These are phyloP conservation scores for Characodon lateralis DNA, from an alignment of 2,797 vertebrate genomes.

Conservation along the genomic window DNA sequence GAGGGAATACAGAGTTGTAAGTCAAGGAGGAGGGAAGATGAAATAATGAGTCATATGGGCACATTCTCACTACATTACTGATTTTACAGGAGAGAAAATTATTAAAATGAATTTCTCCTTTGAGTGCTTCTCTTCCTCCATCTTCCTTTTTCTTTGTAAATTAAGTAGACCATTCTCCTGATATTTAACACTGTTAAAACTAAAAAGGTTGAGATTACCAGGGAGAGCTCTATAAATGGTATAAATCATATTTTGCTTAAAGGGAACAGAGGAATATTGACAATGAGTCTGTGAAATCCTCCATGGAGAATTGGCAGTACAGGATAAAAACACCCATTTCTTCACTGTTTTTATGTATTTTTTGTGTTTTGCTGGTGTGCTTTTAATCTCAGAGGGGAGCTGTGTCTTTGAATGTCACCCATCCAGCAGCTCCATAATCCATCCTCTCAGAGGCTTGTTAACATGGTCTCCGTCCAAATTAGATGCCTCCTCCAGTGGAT, in stretches of 20 bases:
- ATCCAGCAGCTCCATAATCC: slow-evolving; percentile 50
- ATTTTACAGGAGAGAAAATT: slow-evolving; percentile 25
- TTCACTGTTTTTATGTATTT: not conserved
- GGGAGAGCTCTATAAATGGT: slow-evolving; percentile 19
- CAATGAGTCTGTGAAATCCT: slow-evolving; percentile 17
- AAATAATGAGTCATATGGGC: slow-evolving; percentile 41
- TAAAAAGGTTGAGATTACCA: slow-evolving; percentile 14
- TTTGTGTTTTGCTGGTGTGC: slow-evolving; percentile 9
- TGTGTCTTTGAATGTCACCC: slow-evolving; percentile 24
- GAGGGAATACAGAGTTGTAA: slow-evolving; percentile 34
- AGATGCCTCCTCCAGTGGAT: slow-evolving; percentile 46
- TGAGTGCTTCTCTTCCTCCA: slow-evolving; percentile 15
- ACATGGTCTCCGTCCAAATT: slow-evolving; percentile 53
- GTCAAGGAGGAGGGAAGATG: slow-evolving; percentile 39
- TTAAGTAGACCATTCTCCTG: slow-evolving; percentile 29
- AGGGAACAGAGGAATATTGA: slow-evolving; percentile 16
- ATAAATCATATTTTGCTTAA: slow-evolving; percentile 10
- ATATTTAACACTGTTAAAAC: slow-evolving; percentile 25
- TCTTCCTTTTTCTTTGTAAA: slow-evolving; percentile 19
- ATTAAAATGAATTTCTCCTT: slow-evolving; percentile 34
- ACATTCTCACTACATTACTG: slow-evolving; percentile 14
- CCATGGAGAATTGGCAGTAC: not conserved
- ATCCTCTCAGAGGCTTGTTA: slow-evolving; percentile 51
- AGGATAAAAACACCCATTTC: slow-evolving; percentile 7
- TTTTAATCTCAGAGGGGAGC: slow-evolving; percentile 16